Base-by-base conservation (phyloP, 2,113 vertebrate species). In the Trinectes maculatus region DNA sequence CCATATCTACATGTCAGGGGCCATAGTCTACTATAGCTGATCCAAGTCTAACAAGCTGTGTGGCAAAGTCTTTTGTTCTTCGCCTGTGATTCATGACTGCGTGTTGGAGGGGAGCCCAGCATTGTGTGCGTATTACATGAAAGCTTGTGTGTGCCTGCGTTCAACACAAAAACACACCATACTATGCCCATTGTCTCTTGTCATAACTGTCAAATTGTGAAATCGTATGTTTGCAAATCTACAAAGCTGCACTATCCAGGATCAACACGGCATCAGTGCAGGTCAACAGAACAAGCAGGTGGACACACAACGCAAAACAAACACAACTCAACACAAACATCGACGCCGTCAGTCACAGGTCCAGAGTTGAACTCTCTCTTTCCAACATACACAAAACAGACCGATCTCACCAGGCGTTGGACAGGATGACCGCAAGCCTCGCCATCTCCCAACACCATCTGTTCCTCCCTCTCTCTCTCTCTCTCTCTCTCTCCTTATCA, bases 361-460 rank as follows among this genome's bases (percentile, higher is more conserved):
- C 7, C 6, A 39, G 18, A 10, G 25, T 9, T 24, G 18, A 8
- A 29, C 25, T 40, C 26, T 29, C 11, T 24, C 15, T 37, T 49
- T 61, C 54, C 46, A 36, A 61, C 40, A 39, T 6, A 55, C 21
- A 62, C 24, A 48, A 18, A 21, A 79, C 66, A 67, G 59, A 60
- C 60, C 11, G 22, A 54, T 73, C 84, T 74, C 76, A 53, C 57
- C 56, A 69, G 82, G 76, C 29, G 22, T 44, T 73, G 77, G 60
- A 79, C 56, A 62, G 58, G 60, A 79, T 65, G 67, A 79, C 63
- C 66, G 66, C 39, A 24, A 44, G 61, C 53, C 49, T 79, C 58
- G 71, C 71, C 68, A 69, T 70, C 42, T 54, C 36, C 66, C 59
- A 26, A 56, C 74, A 53, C 84, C 80, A 82, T 86, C 77, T 85